Base-by-base conservation (phyloP, 2,888 invertebrate species). In the Troglohyphantes excavatus region DNA sequence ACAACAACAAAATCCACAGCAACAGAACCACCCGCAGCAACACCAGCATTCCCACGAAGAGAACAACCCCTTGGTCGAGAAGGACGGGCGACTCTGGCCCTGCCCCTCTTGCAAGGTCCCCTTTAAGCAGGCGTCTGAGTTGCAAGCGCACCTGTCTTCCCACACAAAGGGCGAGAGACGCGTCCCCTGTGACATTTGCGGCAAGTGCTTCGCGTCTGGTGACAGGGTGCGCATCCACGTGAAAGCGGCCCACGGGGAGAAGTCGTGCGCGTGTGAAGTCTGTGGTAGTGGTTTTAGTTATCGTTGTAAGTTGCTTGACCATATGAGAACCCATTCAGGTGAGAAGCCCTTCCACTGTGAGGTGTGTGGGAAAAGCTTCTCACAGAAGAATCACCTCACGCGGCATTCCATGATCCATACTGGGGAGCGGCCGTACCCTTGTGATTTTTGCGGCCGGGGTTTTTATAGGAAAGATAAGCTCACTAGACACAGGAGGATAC, bases 391-490 rank as follows among this genome's bases (percentile, higher is more conserved):
- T 79, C 92, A 92, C 79, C 90, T 92, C 23, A 91, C 92, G 33
- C 91, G 92, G 11, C 92, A 92, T 88, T 91, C 91, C 83, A 92
- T 92, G 92, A 92, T 92, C 17, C 92, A 92, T 43, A 92, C 92
- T n/a, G 92, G 92, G 43, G 92, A 92, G 90, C 78, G 92, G 59
- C 92, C 92, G 65, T 92, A 90, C 90, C 92, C 92, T 9, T 92
- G 92, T 90, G 92, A 92, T 81, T 91, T 92, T 26, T 92, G 92
- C 90, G 92, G 92, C 33, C 87, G 92, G 68, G 92, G 92, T 59
- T 92, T 92, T 79, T 92, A 92, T 89, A 89, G 92, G 33, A 92
- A 92, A 85, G 92, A 92, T 83, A 92, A 92, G 90, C 87, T 92
- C 43, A 92, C 92, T 84, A 84, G 91, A 63, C 91, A 91, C 79